Evolutionary conservation across 2,888 invertebrate genomes (phyloP), one percentile per base, ranked within the genome.

Genomic region (Caenorhabditis imperialis): DNA sequence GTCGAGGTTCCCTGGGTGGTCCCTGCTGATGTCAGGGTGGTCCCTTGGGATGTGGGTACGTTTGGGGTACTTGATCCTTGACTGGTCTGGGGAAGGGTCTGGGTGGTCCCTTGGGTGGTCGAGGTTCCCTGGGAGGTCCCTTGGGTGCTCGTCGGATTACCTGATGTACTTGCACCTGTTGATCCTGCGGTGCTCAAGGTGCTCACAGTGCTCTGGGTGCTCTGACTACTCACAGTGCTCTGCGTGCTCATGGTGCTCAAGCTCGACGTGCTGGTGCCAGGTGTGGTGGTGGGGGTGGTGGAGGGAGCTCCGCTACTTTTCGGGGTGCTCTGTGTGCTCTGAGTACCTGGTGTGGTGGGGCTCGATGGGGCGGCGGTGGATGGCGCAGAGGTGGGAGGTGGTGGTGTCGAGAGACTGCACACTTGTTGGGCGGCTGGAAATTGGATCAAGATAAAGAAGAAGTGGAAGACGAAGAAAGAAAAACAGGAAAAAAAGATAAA

Each of bases 391-490:
- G 20, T 18, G 47, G 23, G 18, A 42, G 18, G 22, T 42, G 14
- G 33, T 22, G 37, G 16, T 1, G 22, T 20, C 2, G 44, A 53
- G 23, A 42, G 30, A 20, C 35, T 42, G 33, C 63, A 63, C 4
- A 45, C 63, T 47, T 54, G 53, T 38, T 37, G 54, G 8, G 47
- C 14, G 7, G 54, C 63, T 63, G 63, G 30, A 53, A 62, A 20
- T 18, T 25, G n/a, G 38, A 25, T 53, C 14, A 7, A n/a, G 14
- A 18, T 18, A 20, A 18, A 6, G 33, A 45, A 14, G 3, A 18
- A 10, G n/a, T 33, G 42, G 33, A 45, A 14, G 3, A 18, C 8
- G n/a, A 20, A 20, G 10, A 30, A 30, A 30, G 30, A 30, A 30
- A n/a, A n/a, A n/a, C n/a, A n/a, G n/a, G n/a, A n/a, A n/a, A n/a